These are phyloP conservation scores for Poecilia latipinna DNA, from an alignment of 2,113 vertebrate species.

Conservation along the genomic window DNA sequence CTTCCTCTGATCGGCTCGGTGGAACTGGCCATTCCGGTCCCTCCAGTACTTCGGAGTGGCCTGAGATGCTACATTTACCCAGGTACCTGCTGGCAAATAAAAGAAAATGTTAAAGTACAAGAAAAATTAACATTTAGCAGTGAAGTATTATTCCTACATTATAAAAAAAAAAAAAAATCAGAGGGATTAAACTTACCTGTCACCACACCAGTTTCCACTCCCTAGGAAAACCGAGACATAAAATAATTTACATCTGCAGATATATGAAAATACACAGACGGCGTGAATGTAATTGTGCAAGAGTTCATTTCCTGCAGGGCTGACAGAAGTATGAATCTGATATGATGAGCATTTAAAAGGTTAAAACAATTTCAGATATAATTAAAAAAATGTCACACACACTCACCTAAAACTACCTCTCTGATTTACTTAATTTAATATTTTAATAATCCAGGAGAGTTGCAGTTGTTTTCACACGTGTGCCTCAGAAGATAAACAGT, in stretches of 20 bases:
- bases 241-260: neutral
- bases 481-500: too few relatives aligned
- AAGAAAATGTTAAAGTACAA: neutral
- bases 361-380: too few relatives aligned
- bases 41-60: constrained; percentile 88
- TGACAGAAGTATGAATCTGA: too few relatives aligned
- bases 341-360: too few relatives aligned
- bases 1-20: constrained; percentile 85
- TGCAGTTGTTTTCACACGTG: too few relatives aligned
- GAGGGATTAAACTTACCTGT: constrained; percentile 78
- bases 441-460: too few relatives aligned
- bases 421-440: too few relatives aligned
- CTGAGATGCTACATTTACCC: constrained; percentile 89
- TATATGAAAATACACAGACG: neutral
- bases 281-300: neutral
- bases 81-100: constrained; percentile 77
- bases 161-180: neutral
- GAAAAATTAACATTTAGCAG: neutral
- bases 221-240: constrained; percentile 70
- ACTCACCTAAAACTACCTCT: too few relatives aligned
- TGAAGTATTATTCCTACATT: neutral
- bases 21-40: constrained; percentile 85
- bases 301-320: neutral
- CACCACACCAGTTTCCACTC: constrained; percentile 86
- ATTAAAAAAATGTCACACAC: too few relatives aligned